Percentiles rank a stretch among this genome's conserved stretches.
Evolutionary conservation across 2,797 vertebrate species (phyloP).

Genomic region (Nyctibius grandis): DNA sequence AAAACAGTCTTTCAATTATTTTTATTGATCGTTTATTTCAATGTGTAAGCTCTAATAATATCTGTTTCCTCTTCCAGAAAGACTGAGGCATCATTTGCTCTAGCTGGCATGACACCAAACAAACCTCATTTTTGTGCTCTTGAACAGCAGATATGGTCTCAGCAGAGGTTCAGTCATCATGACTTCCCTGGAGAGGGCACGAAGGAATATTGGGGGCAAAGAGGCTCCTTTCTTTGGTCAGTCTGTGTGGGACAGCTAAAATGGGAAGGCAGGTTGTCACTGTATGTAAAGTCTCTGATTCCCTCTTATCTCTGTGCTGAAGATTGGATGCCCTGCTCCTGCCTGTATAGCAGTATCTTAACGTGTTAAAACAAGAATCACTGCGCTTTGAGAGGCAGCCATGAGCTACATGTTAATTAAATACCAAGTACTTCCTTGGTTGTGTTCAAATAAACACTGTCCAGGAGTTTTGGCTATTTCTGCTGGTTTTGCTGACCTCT

Average conservation of each 20-base stretch:
- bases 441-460: background rate
- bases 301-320: background rate
- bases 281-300: background rate
- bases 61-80: background rate
- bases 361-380: background rate
- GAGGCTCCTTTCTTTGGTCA: background rate
- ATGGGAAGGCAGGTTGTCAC: background rate
- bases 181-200: background rate
- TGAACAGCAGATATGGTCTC: background rate
- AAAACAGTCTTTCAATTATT: background rate
- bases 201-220: background rate
- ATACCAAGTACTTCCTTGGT: background rate
- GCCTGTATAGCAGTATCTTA: background rate
- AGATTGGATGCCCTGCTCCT: background rate
- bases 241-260: background rate
- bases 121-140: background rate
- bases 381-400: background rate
- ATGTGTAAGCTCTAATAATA: background rate
- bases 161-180: background rate
- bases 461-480: background rate
- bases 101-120: background rate
- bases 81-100: background rate
- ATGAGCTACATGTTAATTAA: background rate
- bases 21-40: conserved; percentile 2
- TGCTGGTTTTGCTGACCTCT: background rate